Conservation (phyloP, 1,140 invertebrate species). For the Psilanteris sp. region DNA sequence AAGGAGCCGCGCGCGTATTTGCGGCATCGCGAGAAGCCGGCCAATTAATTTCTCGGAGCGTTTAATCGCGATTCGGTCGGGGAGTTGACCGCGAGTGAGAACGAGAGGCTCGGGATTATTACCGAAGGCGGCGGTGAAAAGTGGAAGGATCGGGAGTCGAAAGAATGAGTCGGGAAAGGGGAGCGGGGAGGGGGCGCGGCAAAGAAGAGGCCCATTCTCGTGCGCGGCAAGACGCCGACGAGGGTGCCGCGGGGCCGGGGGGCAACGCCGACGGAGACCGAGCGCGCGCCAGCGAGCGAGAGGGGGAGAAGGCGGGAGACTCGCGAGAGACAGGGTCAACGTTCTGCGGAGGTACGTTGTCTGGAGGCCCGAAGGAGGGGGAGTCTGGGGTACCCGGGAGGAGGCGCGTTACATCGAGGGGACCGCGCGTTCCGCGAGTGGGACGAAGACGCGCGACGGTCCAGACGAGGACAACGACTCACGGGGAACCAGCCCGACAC, state of each 20-base stretch:
- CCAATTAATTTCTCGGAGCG: slow-evolving; percentile 74
- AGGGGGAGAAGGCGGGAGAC: slow-evolving; percentile 18
- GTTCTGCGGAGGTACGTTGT: slow-evolving; percentile 74
- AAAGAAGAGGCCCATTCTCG: slow-evolving; percentile 25
- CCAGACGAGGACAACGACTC: slow-evolving; percentile 38
- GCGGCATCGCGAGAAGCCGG: slow-evolving; percentile 59
- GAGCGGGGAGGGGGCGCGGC: slow-evolving; percentile 9
- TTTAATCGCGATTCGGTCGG: slow-evolving; percentile 72
- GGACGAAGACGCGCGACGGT: slow-evolving; percentile 14
- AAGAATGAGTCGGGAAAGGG: slow-evolving; percentile 62
- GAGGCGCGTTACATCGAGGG: slow-evolving; percentile 13
- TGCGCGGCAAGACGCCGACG: slow-evolving; percentile 3
- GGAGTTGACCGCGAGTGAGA: slow-evolving; percentile 70
- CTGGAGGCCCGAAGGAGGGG: slow-evolving; percentile 59
- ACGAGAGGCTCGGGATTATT: slow-evolving; percentile 67
- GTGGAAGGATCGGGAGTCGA: slow-evolving; percentile 54
- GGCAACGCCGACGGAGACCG: slow-evolving; percentile 19
- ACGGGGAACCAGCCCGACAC: slow-evolving; percentile 55
- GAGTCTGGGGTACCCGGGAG: slow-evolving; percentile 33
- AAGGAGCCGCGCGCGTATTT: slow-evolving; percentile 43
- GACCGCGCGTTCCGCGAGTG: slow-evolving; percentile 2
- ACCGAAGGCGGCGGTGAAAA: slow-evolving; percentile 61
- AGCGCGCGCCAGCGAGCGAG: slow-evolving; percentile 29
- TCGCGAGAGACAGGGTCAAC: slow-evolving; percentile 71
- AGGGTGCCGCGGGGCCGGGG: slow-evolving; percentile 10